These are phyloP conservation scores for Marronus borbonicus DNA, from an alignment of 2,888 invertebrate genomes.

Conservation along the genomic window DNA sequence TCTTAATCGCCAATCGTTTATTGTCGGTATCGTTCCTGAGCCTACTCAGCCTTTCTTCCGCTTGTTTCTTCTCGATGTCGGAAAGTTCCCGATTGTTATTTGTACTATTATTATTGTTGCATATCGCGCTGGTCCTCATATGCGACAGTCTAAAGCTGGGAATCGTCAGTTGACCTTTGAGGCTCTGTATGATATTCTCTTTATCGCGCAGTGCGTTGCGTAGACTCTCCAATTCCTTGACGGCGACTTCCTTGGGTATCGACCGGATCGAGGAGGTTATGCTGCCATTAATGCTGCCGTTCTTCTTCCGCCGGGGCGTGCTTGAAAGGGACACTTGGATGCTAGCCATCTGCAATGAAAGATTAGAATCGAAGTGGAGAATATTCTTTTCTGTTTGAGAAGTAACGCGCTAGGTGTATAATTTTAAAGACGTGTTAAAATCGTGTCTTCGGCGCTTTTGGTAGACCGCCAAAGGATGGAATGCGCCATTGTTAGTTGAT, in stretches of 20 bases:
- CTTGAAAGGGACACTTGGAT: slow-evolving; percentile 86
- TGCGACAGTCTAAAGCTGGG: slow-evolving; percentile 73
- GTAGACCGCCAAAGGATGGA: too few relatives aligned
- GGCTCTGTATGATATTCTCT: slow-evolving; percentile 86
- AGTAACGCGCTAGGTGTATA: too few relatives aligned
- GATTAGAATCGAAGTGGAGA: neutral
- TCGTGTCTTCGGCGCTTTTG: too few relatives aligned
- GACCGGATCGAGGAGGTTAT: slow-evolving; percentile 64
- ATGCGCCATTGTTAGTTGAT: too few relatives aligned
- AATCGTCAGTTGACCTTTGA: slow-evolving; percentile 80
- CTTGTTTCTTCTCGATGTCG: slow-evolving; percentile 74
- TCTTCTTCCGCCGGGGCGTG: slow-evolving; percentile 74
- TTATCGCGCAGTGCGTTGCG: slow-evolving; percentile 84
- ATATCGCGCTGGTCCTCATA: slow-evolving; percentile 52
- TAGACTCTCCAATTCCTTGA: slow-evolving; percentile 79
- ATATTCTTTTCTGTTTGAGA: too few relatives aligned
- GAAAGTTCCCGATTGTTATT: slow-evolving; percentile 67
- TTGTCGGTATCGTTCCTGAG: slow-evolving; percentile 82
- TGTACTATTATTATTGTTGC: slow-evolving; percentile 64
- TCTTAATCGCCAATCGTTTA: slow-evolving; percentile 85
- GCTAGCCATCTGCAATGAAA: slow-evolving; percentile 80
- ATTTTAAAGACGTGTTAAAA: too few relatives aligned
- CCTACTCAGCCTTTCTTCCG: slow-evolving; percentile 76
- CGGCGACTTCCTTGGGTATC: slow-evolving; percentile 67
- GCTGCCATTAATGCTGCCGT: slow-evolving; percentile 64